Evolutionary conservation across 1,140 invertebrate genomes (phyloP).

Genomic region (Pogonognathellus flavescens): DNA sequence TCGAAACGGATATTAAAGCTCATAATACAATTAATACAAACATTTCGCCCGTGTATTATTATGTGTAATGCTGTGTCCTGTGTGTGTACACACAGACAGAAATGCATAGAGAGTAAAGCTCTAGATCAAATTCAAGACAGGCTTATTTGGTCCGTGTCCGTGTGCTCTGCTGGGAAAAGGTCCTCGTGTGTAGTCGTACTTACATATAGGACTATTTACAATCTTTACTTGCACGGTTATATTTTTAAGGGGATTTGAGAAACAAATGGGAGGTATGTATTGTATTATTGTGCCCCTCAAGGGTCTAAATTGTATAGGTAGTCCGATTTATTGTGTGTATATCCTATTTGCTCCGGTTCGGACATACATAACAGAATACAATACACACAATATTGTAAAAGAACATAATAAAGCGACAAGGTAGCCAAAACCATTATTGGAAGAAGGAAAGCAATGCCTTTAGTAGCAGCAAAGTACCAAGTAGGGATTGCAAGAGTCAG

Average conservation of each 20-base stretch:
- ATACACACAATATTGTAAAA: not conserved
- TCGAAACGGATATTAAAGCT: constrained; percentile 42
- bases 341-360: constrained; percentile 26
- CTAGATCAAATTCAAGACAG: too few relatives aligned
- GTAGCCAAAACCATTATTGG: constrained; percentile 11
- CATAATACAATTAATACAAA: constrained; percentile 28
- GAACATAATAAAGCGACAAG: constrained; percentile 42
- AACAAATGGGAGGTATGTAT: constrained; percentile 54
- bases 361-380: not conserved
- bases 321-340: constrained; percentile 20
- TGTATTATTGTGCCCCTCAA: constrained; percentile 52
- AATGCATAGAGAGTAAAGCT: not conserved
- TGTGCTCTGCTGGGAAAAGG: too few relatives aligned
- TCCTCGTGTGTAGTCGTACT: not conserved
- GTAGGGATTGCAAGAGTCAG: constrained; percentile 64
- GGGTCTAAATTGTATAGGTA: constrained; percentile 48
- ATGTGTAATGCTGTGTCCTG: not conserved
- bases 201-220: not conserved
- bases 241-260: constrained; percentile 47
- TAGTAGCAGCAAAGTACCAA: not conserved
- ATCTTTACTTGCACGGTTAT: not conserved
- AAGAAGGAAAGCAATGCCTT: constrained; percentile 17
- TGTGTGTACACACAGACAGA: constrained; percentile 11
- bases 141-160: too few relatives aligned
- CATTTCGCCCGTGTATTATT: constrained; percentile 52